Conservation (phyloP, 2,797 vertebrate species). For the Spinibarbus caldwelli region DNA sequence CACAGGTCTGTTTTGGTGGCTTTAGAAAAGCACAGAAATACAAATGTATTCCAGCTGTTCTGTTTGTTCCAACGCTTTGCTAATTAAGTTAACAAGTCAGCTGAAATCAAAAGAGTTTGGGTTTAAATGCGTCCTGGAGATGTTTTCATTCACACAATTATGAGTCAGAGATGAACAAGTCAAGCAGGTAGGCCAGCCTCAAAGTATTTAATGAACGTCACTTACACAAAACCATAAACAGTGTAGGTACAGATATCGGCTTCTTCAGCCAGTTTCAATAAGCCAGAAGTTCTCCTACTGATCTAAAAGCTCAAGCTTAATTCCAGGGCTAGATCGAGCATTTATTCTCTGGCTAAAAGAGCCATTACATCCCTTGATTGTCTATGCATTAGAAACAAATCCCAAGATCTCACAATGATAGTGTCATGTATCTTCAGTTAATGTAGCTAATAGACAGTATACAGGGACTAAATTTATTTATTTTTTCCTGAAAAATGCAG, state of each 20-base stretch:
- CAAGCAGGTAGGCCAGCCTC: constrained; percentile 10
- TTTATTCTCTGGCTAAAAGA: constrained; percentile 3
- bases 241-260: constrained; percentile 12
- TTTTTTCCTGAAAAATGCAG: constrained; percentile 34
- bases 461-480: neutral
- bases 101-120: too few species aligned
- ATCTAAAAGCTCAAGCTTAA: constrained; percentile 33
- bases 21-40: too few species aligned
- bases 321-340: neutral
- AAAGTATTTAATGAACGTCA: constrained; percentile 41
- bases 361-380: constrained; percentile 48
- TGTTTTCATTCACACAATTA: neutral
- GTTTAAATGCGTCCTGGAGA: too few species aligned
- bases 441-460: constrained; percentile 1
- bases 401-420: constrained; percentile 2
- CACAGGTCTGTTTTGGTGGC: too few species aligned
- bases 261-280: neutral
- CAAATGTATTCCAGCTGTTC: too few species aligned
- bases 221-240: constrained; percentile 36
- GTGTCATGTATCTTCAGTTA: neutral
- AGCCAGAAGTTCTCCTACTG: neutral
- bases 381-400: constrained; percentile 49
- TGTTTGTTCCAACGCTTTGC: too few species aligned
- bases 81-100: too few species aligned
- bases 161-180: neutral